Percentiles rank a stretch among this genome's conserved stretches.
Conservation (phyloP, 1,140 invertebrate species). For the Euwallacea fornicatus region DNA sequence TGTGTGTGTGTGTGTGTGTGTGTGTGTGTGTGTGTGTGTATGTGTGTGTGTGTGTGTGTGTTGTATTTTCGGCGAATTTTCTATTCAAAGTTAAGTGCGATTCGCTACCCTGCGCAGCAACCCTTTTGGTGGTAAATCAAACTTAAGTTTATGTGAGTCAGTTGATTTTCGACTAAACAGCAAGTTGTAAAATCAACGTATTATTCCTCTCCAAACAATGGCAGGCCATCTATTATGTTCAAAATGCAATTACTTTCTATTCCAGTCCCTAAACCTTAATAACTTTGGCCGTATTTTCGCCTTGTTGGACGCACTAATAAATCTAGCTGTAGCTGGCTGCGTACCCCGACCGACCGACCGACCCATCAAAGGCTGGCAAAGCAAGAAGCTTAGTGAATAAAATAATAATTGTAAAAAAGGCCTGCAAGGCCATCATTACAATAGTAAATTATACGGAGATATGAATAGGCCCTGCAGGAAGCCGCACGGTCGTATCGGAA, state of each 20-base stretch:
- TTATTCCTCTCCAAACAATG: slow-evolving; percentile 11
- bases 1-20: too few relatives aligned
- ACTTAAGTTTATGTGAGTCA: not conserved
- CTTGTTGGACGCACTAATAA: slow-evolving; percentile 29
- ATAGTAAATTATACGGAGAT: slow-evolving; percentile 38
- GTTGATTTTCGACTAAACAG: not conserved
- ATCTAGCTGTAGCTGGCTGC: slow-evolving; percentile 14
- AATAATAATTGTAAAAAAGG: slow-evolving; percentile 37
- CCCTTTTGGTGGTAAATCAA: too few relatives aligned
- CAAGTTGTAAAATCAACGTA: slow-evolving; percentile 6
- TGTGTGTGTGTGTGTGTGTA: too few relatives aligned
- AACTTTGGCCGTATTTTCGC: slow-evolving; percentile 14
- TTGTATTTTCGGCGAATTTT: too few relatives aligned
- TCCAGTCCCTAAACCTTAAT: slow-evolving; percentile 6
- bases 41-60: too few relatives aligned
- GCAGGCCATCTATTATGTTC: slow-evolving; percentile 3
- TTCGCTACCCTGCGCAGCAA: too few relatives aligned
- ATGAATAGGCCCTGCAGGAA: slow-evolving; percentile 37
- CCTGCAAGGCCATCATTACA: slow-evolving; percentile 36
- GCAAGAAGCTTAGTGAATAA: slow-evolving; percentile 36
- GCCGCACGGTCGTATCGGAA: slow-evolving; percentile 32
- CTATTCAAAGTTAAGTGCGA: too few relatives aligned
- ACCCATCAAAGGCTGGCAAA: not conserved
- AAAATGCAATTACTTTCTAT: slow-evolving; percentile 21
- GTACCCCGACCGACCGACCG: not conserved